Conservation (phyloP, 1,140 invertebrate genomes). For the Probaryconus sp. region DNA sequence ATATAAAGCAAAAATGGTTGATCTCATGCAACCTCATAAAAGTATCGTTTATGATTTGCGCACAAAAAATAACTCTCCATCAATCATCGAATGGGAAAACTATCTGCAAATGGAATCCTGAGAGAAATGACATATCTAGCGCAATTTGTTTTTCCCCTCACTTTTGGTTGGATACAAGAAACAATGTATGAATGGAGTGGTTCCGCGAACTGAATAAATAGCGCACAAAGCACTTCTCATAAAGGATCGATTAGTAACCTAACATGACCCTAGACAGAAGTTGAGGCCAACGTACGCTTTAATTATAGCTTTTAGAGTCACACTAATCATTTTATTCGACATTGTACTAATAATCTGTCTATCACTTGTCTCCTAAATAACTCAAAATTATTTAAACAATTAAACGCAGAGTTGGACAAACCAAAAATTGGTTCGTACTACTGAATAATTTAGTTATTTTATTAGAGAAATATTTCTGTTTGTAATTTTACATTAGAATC, state of each 20-base stretch:
- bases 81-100: slow-evolving; percentile 34
- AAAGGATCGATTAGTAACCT: slow-evolving; percentile 32
- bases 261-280: slow-evolving; percentile 17
- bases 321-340: slow-evolving; percentile 5
- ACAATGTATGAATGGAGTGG: slow-evolving; percentile 14
- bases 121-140: slow-evolving; percentile 3
- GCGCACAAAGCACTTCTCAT: slow-evolving; percentile 15
- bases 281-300: slow-evolving; percentile 14
- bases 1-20: slow-evolving; percentile 12
- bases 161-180: slow-evolving; percentile 9
- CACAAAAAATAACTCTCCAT: slow-evolving; percentile 32
- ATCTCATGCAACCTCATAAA: slow-evolving; percentile 6
- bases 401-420: too few species aligned
- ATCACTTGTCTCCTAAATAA: neutral
- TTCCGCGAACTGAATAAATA: slow-evolving; percentile 29
- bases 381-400: too few species aligned
- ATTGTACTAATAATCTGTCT: neutral
- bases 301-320: slow-evolving; percentile 18
- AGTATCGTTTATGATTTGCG: slow-evolving; percentile 16
- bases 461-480: too few species aligned
- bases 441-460: too few species aligned
- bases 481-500: too few species aligned
- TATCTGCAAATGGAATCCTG: slow-evolving; percentile 22
- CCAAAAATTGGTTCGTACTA: too few species aligned
- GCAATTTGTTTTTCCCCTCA: slow-evolving; percentile 15